phyloP scores from a whole-genome alignment of 2,113 vertebrate species.

The Dasyprocta punctata region DNA sequence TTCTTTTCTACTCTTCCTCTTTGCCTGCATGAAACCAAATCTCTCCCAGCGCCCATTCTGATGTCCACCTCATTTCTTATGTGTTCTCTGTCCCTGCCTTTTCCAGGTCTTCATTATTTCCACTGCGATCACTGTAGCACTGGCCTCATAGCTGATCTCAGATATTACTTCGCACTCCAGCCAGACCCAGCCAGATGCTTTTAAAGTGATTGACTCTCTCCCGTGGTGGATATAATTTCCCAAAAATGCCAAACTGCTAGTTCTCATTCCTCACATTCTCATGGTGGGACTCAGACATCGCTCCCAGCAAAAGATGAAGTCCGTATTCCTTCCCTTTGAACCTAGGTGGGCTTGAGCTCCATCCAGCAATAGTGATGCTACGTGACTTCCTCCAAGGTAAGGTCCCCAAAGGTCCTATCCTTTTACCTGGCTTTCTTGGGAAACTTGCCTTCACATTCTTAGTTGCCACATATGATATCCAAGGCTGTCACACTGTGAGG shows the following conservation, averaged over 20 bases:
- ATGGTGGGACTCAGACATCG: background rate
- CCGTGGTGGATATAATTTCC: background rate
- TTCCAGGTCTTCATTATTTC: background rate
- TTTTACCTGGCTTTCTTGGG: background rate
- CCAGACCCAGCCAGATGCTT: background rate
- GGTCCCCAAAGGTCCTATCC: background rate
- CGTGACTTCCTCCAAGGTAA: background rate
- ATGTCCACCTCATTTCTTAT: background rate
- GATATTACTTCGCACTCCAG: background rate
- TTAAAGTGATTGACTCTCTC: background rate
- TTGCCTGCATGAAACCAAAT: background rate
- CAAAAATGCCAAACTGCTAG: background rate
- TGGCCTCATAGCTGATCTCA: background rate
- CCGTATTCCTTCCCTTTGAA: background rate
- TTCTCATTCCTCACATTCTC: background rate
- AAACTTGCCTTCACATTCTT: background rate
- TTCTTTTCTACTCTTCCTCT: background rate
- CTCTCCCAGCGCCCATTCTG: fast-evolving
- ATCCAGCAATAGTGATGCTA: background rate
- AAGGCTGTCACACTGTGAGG: background rate
- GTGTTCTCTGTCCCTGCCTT: background rate
- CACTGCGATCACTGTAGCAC: background rate
- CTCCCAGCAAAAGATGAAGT: background rate
- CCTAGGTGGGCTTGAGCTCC: background rate
- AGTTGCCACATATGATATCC: background rate